Evolutionary conservation across 2,888 invertebrate species (phyloP), one percentile per base, ranked within the genome.

Genomic region (Aelia acuminata): DNA sequence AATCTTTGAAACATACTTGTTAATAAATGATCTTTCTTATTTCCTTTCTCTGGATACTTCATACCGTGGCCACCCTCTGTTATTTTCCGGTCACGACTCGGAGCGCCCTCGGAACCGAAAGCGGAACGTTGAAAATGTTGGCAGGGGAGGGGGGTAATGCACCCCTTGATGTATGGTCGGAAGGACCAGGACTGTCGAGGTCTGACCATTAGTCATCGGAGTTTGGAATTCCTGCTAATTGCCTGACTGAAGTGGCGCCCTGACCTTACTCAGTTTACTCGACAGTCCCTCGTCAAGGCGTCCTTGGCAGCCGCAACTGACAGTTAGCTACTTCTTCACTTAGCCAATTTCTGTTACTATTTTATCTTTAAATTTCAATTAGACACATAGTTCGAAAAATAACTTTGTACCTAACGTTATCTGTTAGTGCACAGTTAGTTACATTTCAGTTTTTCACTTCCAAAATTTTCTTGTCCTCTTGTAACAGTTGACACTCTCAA

Each of bases 1-100:
- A 70, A 70, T 70, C 63, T 18, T 70, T 18, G 31, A 70, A 20
- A 70, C 35, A 70, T 18, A 70, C 35, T 7, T 70, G 31, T 70
- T 35, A 70, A 70, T 70, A 70, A 70, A 70, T 70, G 63, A 70
- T 70, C 63, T 35, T 70, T 70, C 26, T 57, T 26, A 26, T 57
- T 70, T 70, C 63, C 63, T 70, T 70, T 70, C 35, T 20, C 35
- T 70, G 63, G 35, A 70, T 35, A 35, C 63, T 70, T 35, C 2
- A 70, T 70, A 35, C 31, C 31, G 18, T 70, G 8, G 20, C 31
- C 31, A 35, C 63, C 5, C 63, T 70, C 18, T 20, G 63, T 35
- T 70, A 31, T 31, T 70, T 31, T 31, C 63, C 63, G 35, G 63
- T 35, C 18, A 18, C 7, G 35, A 70, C 18, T 18, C 7, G 18